Conservation (phyloP, 2,113 vertebrate species). For the Chaenocephalus aceratus region DNA sequence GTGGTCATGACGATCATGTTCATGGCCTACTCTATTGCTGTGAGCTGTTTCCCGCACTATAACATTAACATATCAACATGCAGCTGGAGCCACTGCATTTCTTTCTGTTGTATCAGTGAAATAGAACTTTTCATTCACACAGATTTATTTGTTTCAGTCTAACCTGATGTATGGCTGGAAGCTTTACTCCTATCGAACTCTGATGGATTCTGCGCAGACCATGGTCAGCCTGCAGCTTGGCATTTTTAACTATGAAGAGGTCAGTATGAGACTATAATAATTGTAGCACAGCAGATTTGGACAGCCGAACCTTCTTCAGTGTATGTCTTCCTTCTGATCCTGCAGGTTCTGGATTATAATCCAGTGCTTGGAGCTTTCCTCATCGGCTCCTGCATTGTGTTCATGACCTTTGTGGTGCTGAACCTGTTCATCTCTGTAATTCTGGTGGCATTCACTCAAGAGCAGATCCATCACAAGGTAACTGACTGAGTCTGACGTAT, state of each 20-base stretch:
- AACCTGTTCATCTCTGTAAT: constrained; percentile 98
- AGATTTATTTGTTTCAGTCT: constrained; percentile 82
- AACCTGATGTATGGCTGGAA: constrained; percentile 96
- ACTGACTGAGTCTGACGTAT: constrained; percentile 11
- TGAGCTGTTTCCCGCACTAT: constrained; percentile 82
- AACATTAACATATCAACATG: constrained; percentile 20
- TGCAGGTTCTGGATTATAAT: constrained; percentile 91
- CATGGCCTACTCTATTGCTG: constrained; percentile 91
- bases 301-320: constrained; percentile 21
- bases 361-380: constrained; percentile 92
- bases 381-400: constrained; percentile 95
- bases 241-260: constrained; percentile 98
- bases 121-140: constrained; percentile 15
- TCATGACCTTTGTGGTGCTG: constrained; percentile 96
- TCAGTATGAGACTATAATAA: constrained; percentile 61
- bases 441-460: constrained; percentile 93
- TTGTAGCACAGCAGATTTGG: constrained; percentile 9
- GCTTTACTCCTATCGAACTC: constrained; percentile 91
- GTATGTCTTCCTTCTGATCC: constrained; percentile 13
- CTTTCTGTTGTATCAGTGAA: constrained; percentile 6
- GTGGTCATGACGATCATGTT: constrained; percentile 92
- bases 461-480: constrained; percentile 93
- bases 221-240: constrained; percentile 95
- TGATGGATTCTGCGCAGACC: constrained; percentile 90
- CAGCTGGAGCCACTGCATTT: constrained; percentile 20